Conservation (phyloP, 2,888 invertebrate species). For the Leucozona laternaria region DNA sequence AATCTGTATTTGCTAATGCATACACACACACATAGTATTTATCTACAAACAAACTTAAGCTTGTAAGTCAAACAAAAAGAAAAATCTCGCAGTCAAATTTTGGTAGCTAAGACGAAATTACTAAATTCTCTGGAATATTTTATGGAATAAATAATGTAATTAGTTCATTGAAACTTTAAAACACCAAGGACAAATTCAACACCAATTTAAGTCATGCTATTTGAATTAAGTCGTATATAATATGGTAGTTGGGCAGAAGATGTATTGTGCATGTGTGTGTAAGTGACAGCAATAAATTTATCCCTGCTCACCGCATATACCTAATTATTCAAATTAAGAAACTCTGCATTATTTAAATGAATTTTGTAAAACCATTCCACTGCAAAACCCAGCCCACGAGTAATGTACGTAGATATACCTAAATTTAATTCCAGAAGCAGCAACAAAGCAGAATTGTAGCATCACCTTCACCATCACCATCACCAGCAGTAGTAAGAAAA, state of each 20-base stretch:
- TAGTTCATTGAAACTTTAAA: constrained; percentile 7
- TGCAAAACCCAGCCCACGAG: background rate
- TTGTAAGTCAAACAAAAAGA: background rate
- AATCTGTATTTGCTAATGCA: too few relatives aligned
- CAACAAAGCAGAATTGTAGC: background rate
- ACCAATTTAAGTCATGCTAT: constrained; percentile 20
- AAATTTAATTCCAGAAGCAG: background rate
- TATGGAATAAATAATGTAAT: constrained; percentile 12
- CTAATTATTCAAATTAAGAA: constrained; percentile 43
- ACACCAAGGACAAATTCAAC: background rate
- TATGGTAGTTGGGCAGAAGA: background rate
- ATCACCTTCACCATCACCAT: background rate
- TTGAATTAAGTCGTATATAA: background rate
- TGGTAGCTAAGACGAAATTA: background rate
- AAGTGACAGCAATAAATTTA: constrained; percentile 38
- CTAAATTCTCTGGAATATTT: background rate
- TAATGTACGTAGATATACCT: background rate
- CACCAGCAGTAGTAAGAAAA: background rate
- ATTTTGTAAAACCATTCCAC: constrained; percentile 33
- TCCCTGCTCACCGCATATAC: constrained; percentile 16
- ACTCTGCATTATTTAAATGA: constrained; percentile 41
- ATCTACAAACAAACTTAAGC: too few relatives aligned
- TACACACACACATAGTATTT: too few relatives aligned
- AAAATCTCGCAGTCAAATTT: background rate
- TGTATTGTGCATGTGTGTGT: background rate